Evolutionary conservation across 1,140 invertebrate genomes (phyloP).

Genomic region (Meloidogyne exigua): DNA sequence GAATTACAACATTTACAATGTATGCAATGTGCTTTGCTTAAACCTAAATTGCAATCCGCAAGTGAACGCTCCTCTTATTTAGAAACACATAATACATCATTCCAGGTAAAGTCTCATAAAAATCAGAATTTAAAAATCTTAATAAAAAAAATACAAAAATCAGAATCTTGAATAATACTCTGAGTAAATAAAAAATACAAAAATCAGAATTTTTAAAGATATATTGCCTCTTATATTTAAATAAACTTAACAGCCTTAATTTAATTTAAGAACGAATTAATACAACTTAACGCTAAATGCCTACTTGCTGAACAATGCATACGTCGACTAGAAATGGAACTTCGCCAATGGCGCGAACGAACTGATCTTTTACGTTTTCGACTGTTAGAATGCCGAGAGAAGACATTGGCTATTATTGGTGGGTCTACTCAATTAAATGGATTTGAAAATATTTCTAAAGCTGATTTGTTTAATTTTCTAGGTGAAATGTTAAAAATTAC

Average conservation of each 20-base stretch:
- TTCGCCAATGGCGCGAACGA: conserved; percentile 23
- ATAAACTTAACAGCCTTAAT: too few species aligned
- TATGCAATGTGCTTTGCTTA: conserved; percentile 17
- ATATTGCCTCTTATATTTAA: too few species aligned
- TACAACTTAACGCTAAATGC: conserved; percentile 18
- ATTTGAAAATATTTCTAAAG: neutral
- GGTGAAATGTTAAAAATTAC: conserved; percentile 25
- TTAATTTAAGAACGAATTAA: conserved; percentile 15
- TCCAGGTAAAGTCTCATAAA: conserved; percentile 3
- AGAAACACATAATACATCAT: conserved; percentile 12
- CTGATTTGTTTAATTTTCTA: conserved; percentile 14
- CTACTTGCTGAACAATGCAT: conserved; percentile 21
- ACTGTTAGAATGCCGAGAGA: conserved; percentile 24
- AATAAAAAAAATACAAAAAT: neutral
- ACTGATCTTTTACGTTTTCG: conserved; percentile 21
- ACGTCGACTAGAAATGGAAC: conserved; percentile 19
- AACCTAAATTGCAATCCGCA: conserved; percentile 3
- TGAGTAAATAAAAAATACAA: too few species aligned
- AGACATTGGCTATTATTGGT: conserved; percentile 11
- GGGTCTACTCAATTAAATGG: conserved; percentile 8
- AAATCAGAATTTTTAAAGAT: too few species aligned
- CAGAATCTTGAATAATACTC: neutral
- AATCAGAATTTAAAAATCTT: neutral
- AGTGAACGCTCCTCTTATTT: conserved; percentile 1
- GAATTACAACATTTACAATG: neutral